Base-by-base conservation (phyloP, 2,888 invertebrate genomes). In the Glaucopsyche alexis region DNA sequence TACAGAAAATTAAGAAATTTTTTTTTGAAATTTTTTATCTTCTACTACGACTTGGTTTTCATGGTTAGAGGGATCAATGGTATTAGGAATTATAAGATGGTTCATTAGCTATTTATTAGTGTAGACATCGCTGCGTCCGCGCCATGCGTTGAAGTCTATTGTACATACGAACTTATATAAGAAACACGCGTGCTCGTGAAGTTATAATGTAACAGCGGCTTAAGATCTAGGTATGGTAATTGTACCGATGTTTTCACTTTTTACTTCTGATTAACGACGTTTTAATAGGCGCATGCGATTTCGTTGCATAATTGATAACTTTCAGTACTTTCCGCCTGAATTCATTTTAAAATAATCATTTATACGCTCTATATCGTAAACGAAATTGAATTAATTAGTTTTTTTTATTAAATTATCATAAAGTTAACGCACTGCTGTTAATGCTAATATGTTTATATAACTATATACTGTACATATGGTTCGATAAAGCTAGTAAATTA, bases 301-400 rank as follows among this genome's bases (percentile, higher is more conserved):
- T 14, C 6, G 60, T 60, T 60, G 29, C 29, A 60, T 38, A 60
- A 60, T 60, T 60, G 29, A 60, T 60, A 14, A 60, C 60, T 60
- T 60, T 60, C 60, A 60, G 60, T 38, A 7, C 60, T 60, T 60
- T 60, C 29, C 60, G 60, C 60, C 29, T 60, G 29, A 60, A 29
- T 60, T 7, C 13, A 13, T 60, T 60, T 38, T 13, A 29, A 60
- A 38, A 60, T 29, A 60, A 60, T 60, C 60, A 60, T 29, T 60
- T 60, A 60, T 60, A 7, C 29, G 60, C 29, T 60, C 60, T 38
- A 60, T 13, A 60, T 60, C 11, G 60, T 29, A 13, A 5, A 29
- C 13, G 60, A 14, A 60, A 38, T 29, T 14, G 60, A 13, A 14
- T 60, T 60, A 13, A 13, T 29, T 14, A 29, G 60, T 60, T 60